Evolutionary conservation across 2,113 vertebrate species (phyloP).

Genomic region (Salminus brasiliensis): DNA sequence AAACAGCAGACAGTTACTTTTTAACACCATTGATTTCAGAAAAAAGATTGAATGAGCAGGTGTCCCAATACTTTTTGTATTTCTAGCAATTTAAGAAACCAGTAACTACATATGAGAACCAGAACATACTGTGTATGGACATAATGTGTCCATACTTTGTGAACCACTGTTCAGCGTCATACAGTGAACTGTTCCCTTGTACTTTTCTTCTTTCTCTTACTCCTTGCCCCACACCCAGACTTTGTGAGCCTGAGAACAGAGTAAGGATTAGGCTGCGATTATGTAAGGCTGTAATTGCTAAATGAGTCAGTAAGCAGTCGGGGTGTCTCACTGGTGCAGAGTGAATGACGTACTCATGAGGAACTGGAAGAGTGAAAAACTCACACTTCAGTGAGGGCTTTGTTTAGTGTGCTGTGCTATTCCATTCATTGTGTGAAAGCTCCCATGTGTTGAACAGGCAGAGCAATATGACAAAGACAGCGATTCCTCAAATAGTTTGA

Average conservation of each 20-base stretch:
- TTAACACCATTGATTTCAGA: no score
- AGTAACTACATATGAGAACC: neutral
- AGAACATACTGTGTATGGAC: no score
- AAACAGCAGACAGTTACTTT: no score
- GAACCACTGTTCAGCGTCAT: neutral
- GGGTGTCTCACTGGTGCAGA: conserved; percentile 10
- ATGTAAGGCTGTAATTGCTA: conserved; percentile 15
- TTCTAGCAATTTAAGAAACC: no score
- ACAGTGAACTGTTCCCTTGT: neutral
- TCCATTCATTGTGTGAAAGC: conserved; percentile 25
- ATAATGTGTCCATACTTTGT: neutral
- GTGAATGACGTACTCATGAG: conserved; percentile 9
- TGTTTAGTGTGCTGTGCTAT: conserved; percentile 11
- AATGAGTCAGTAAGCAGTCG: conserved; percentile 27
- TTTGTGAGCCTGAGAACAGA: neutral
- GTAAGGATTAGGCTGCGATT: conserved; percentile 2
- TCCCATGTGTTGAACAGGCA: conserved; percentile 22
- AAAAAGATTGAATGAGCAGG: no score
- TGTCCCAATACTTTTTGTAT: no score
- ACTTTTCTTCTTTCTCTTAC: neutral
- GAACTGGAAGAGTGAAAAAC: conserved; percentile 7
- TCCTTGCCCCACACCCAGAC: neutral
- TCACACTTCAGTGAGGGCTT: conserved; percentile 20
- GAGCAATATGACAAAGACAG: conserved; percentile 9
- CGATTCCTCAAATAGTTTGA: neutral